Evolutionary conservation across 2,888 invertebrate species (phyloP).

Genomic region (Escarpia spicata): DNA sequence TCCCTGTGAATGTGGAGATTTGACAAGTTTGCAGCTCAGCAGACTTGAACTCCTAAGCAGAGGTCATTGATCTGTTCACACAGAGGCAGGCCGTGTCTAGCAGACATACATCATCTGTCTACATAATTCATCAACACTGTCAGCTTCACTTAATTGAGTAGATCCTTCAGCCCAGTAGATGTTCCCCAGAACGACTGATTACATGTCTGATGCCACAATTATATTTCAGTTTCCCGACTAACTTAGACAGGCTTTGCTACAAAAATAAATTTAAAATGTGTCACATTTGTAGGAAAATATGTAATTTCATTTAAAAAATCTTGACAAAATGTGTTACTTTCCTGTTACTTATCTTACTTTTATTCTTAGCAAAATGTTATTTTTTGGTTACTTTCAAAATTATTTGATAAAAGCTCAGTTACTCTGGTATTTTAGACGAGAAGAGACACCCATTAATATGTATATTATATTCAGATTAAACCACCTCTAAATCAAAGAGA

Average conservation of each 20-base stretch:
- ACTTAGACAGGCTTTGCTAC: neutral
- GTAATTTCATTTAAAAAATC: no score
- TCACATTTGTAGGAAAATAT: no score
- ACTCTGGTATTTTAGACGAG: no score
- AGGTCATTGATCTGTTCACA: neutral
- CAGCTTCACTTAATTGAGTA: neutral
- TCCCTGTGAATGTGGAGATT: neutral
- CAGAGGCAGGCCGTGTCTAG: neutral
- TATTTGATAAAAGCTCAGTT: no score
- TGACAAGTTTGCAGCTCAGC: neutral
- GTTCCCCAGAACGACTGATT: neutral
- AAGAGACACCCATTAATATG: no score
- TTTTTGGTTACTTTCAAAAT: no score
- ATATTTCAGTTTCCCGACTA: neutral
- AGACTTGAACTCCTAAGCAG: neutral
- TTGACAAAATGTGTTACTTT: no score
- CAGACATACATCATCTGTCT: neutral
- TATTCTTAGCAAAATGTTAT: no score
- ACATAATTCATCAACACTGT: slow-evolving; percentile 14
- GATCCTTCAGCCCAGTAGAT: neutral
- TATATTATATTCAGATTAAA: no score
- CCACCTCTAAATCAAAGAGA: no score
- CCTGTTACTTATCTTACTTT: no score
- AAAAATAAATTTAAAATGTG: neutral
- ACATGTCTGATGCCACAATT: neutral